Evolutionary conservation across 1,140 invertebrate genomes (phyloP).

Genomic region (Lepeophtheirus salmonis): DNA sequence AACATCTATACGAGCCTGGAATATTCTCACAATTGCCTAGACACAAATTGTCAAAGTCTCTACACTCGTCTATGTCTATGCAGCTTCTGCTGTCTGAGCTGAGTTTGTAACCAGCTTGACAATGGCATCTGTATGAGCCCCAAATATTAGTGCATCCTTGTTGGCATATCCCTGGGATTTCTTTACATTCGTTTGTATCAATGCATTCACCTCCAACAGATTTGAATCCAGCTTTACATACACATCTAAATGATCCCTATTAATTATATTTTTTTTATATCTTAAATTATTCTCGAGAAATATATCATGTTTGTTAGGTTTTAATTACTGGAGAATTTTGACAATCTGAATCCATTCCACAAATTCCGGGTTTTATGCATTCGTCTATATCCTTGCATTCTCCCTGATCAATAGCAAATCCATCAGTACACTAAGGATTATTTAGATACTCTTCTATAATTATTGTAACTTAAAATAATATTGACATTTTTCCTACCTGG

Average conservation of each 20-base stretch:
- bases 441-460: background rate
- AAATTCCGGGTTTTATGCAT: conserved; percentile 34
- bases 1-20: conserved; percentile 63
- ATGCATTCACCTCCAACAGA: conserved; percentile 30
- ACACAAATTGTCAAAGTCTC: conserved; percentile 47
- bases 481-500: conserved; percentile 2
- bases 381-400: conserved; percentile 44
- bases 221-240: conserved; percentile 50
- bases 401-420: conserved; percentile 29
- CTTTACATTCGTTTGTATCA: conserved; percentile 40
- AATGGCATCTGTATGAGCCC: conserved; percentile 58
- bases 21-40: conserved; percentile 68
- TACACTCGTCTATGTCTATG: conserved; percentile 67
- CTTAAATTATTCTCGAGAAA: too few species aligned
- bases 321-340: too few species aligned
- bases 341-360: conserved; percentile 28
- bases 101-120: conserved; percentile 48
- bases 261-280: too few species aligned
- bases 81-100: conserved; percentile 43
- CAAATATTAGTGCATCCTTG: conserved; percentile 64
- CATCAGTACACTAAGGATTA: conserved; percentile 37
- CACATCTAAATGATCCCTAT: conserved; percentile 48
- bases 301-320: too few species aligned
- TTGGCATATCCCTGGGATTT: conserved; percentile 45
- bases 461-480: background rate